Evolutionary conservation across 2,888 invertebrate genomes (phyloP), one percentile per base, ranked within the genome.

Genomic region (Gari tellinella): DNA sequence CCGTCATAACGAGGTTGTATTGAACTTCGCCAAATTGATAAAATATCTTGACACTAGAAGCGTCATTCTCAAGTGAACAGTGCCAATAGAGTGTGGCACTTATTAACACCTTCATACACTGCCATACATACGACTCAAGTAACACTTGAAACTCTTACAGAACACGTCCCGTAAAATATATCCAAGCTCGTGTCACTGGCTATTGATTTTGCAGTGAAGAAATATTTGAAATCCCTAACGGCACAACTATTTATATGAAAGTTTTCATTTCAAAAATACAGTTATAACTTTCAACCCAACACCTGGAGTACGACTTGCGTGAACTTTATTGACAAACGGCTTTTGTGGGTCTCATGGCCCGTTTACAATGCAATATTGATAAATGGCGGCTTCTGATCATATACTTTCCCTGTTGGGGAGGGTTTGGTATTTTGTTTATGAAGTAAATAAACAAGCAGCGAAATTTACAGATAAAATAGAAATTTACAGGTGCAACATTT

Each of bases 241-340:
- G 64, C 75, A 48, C n/a, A 75, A 56, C 41, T 75, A 75, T 75
- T 69, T 75, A 75, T 69, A 75, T 62, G 66, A 62, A 75, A 69
- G 65, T 69, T 70, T 61, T 66, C 65, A 56, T 51, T 65, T 69
- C 57, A 53, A 64, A 56, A 56, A 45, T 63, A 26, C 62, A 65
- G 75, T 66, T 57, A 75, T 75, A 66, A 75, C 75, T 75, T 75
- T 70, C 74, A 40, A 52, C 26, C 41, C 62, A 62, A 75, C 75
- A 75, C 75, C 75, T 75, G 75, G 46, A 56, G 61, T 53, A 53
- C 60, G 65, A 57, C 65, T 66, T 52, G 46, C 19, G 21, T 70
- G 75, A 69, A 61, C 69, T 46, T 53, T 65, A 66, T 75, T 66
- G 75, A 75, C 75, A 75, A 51, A 62, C 14, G 69, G 62, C 31